phyloP scores from a whole-genome alignment of 2,113 vertebrate species.

The Microcebus ravelobensis region DNA sequence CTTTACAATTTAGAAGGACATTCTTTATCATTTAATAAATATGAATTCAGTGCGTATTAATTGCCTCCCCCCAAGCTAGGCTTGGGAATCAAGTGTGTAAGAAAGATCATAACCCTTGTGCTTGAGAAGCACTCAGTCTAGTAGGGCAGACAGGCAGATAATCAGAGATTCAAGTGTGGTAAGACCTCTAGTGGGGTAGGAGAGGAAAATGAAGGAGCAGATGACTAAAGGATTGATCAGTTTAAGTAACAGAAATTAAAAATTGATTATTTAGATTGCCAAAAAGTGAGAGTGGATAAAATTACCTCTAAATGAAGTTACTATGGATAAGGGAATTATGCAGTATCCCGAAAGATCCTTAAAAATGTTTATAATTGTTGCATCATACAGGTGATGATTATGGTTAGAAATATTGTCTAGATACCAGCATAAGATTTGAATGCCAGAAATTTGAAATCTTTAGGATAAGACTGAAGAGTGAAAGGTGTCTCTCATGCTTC shows the following conservation, averaged over 20 bases:
- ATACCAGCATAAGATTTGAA: neutral
- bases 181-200: neutral
- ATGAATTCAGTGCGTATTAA: neutral
- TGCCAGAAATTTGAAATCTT: neutral
- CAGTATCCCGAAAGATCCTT: neutral
- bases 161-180: neutral
- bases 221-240: neutral
- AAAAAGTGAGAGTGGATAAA: neutral
- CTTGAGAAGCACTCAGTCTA: neutral
- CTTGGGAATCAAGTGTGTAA: neutral
- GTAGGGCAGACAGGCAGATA: neutral
- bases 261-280: neutral
- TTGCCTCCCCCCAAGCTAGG: neutral
- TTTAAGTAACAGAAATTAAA: neutral
- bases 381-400: neutral
- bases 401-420: neutral
- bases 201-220: neutral
- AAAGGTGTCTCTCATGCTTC: neutral
- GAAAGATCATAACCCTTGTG: neutral
- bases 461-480: neutral
- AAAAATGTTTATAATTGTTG: neutral
- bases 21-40: neutral
- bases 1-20: neutral
- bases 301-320: neutral
- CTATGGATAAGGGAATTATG: neutral